Evolutionary conservation across 2,888 invertebrate species (phyloP).

Genomic region (Mesochorus sp.): DNA sequence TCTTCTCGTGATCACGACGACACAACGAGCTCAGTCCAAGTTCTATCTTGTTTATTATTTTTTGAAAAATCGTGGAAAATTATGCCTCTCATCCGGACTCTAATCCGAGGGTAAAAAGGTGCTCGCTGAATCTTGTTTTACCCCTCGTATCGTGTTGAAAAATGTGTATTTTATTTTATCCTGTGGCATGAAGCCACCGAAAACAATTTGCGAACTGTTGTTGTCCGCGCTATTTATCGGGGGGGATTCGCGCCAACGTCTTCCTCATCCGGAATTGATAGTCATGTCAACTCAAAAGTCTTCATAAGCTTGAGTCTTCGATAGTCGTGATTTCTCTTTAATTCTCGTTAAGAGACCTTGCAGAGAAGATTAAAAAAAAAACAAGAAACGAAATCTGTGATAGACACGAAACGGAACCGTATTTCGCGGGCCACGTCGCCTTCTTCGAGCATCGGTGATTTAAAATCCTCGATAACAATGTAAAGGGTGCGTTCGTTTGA

Average conservation of each 20-base stretch:
- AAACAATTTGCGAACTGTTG: no score
- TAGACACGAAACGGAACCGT: constrained; percentile 15
- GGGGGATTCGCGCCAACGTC: constrained; percentile 6
- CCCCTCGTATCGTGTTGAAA: no score
- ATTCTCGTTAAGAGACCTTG: constrained; percentile 30
- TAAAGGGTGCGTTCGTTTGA: no score
- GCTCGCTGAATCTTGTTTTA: no score
- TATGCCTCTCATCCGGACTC: no score
- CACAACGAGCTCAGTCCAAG: no score
- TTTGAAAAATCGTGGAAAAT: no score
- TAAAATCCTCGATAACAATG: neutral
- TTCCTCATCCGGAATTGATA: constrained; percentile 23
- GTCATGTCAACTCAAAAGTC: constrained; percentile 1
- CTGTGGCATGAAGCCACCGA: constrained; percentile 62
- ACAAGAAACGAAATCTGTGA: constrained; percentile 36
- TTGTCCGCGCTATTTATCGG: no score
- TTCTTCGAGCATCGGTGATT: constrained; percentile 15
- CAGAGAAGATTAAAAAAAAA: constrained; percentile 2
- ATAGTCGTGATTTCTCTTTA: constrained; percentile 39
- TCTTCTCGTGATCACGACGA: constrained; percentile 44
- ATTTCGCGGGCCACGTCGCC: constrained; percentile 19
- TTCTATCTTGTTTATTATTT: no score
- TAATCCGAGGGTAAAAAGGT: no score
- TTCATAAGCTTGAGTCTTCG: constrained; percentile 47
- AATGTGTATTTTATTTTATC: neutral